These are phyloP conservation scores for Ianthella basta DNA, from an alignment of 37 sponge, comb jelly and placozoan genomes.

Conservation along the genomic window DNA sequence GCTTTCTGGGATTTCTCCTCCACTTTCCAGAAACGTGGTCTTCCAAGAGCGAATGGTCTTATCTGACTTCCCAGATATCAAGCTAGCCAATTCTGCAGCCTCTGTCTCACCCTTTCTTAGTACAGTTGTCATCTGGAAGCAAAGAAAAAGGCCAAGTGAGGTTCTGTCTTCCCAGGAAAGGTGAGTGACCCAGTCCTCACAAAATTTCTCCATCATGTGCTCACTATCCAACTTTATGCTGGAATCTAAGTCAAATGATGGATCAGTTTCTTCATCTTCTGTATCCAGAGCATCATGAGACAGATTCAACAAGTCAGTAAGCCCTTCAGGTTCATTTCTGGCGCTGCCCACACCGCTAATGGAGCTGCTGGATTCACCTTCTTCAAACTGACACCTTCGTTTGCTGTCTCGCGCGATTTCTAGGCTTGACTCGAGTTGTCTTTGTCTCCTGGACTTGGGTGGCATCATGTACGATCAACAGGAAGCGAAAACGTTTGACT, in stretches of 20 bases:
- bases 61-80: slow-evolving; percentile 53
- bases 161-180: slow-evolving; percentile 32
- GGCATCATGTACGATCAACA: slow-evolving; percentile 25
- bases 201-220: slow-evolving; percentile 39
- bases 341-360: neutral
- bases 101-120: slow-evolving; percentile 24
- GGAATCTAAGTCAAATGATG: slow-evolving; percentile 41
- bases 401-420: slow-evolving; percentile 43
- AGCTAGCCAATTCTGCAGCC: slow-evolving; percentile 60
- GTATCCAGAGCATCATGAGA: slow-evolving; percentile 57
- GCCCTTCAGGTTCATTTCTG: slow-evolving; percentile 6
- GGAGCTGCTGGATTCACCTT: neutral
- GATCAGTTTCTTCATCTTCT: slow-evolving; percentile 54
- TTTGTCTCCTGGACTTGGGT: slow-evolving; percentile 49
- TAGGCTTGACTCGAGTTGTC: slow-evolving; percentile 5
- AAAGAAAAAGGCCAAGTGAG: slow-evolving; percentile 55
- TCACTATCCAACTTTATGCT: slow-evolving; percentile 34
- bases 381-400: neutral
- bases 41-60: slow-evolving; percentile 46
- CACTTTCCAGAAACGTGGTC: slow-evolving; percentile 25
- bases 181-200: slow-evolving; percentile 45
- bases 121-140: slow-evolving; percentile 24
- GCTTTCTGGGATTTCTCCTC: slow-evolving; percentile 36
- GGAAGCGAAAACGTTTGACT: no score
- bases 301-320: slow-evolving; percentile 31